A percentile compares a stretch with the other conserved stretches of the same genome.
These are phyloP conservation scores for Elegia similella DNA, from an alignment of 2,888 invertebrate species.

Conservation along the genomic window DNA sequence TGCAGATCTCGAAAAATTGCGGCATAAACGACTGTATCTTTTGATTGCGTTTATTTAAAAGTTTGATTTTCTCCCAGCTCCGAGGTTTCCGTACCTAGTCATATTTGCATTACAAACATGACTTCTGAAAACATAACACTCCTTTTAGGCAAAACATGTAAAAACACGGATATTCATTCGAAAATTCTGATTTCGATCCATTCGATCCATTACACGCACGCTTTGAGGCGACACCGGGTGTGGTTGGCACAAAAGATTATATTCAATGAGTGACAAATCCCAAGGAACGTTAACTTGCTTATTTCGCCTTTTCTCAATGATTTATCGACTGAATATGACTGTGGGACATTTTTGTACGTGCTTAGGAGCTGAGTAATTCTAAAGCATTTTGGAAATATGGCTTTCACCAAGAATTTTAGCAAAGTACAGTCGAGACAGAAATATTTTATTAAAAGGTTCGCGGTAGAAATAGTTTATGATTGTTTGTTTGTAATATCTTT, in stretches of 20 bases:
- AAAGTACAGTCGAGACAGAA: no score
- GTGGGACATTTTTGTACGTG: not conserved
- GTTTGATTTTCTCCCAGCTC: no score
- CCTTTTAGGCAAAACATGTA: no score
- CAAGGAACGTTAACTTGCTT: not conserved
- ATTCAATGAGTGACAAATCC: conserved; percentile 2
- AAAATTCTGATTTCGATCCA: not conserved
- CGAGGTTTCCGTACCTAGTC: no score
- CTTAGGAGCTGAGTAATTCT: not conserved
- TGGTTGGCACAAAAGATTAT: not conserved
- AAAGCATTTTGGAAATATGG: not conserved
- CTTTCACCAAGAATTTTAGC: not conserved
- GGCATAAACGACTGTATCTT: no score
- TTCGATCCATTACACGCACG: not conserved
- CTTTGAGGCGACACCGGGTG: not conserved
- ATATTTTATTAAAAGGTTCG: no score
- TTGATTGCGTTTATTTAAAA: no score
- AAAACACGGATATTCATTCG: not conserved
- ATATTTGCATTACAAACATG: no score
- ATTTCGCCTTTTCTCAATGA: not conserved
- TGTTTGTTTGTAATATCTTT: no score
- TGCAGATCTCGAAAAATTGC: no score
- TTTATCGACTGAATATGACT: conserved; percentile 1
- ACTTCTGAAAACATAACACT: no score
- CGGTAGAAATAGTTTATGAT: no score